Evolutionary conservation across 2,797 vertebrate species (phyloP).

Genomic region (Eulemur mongoz): DNA sequence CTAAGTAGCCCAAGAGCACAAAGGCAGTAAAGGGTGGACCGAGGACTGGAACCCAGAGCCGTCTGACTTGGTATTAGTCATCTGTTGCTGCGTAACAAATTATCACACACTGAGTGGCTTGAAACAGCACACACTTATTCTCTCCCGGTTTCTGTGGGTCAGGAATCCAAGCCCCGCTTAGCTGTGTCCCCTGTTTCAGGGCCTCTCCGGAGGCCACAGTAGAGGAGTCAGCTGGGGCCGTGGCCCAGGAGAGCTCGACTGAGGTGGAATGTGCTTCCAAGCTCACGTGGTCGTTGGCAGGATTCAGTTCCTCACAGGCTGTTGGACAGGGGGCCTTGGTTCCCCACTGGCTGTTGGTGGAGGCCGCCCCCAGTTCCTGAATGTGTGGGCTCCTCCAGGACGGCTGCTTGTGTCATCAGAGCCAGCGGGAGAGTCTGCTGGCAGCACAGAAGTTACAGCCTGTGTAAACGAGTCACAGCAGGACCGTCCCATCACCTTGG

Average conservation of each 20-base stretch:
- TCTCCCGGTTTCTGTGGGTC: background rate
- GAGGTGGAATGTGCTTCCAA: rapidly evolving
- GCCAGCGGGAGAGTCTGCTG: background rate
- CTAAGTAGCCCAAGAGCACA: background rate
- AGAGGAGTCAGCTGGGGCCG: background rate
- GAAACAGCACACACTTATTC: rapidly evolving
- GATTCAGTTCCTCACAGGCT: background rate
- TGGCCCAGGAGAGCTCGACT: rapidly evolving
- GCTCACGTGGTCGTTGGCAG: rapidly evolving
- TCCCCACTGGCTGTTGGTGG: background rate
- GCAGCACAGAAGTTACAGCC: background rate
- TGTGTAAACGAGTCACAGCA: background rate
- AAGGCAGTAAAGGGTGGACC: no score
- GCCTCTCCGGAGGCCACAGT: background rate
- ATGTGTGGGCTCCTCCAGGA: background rate
- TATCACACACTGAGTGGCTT: no score
- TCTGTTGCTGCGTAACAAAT: background rate
- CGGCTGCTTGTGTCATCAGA: background rate
- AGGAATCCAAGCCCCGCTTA: background rate
- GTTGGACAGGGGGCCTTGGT: background rate
- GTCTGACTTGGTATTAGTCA: background rate
- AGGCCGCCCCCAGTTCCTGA: background rate
- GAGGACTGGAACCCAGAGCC: background rate
- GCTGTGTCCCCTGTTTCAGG: rapidly evolving
- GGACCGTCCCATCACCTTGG: background rate